Evolutionary conservation across 2,797 vertebrate species (phyloP).

Genomic region (Vireo griseus): DNA sequence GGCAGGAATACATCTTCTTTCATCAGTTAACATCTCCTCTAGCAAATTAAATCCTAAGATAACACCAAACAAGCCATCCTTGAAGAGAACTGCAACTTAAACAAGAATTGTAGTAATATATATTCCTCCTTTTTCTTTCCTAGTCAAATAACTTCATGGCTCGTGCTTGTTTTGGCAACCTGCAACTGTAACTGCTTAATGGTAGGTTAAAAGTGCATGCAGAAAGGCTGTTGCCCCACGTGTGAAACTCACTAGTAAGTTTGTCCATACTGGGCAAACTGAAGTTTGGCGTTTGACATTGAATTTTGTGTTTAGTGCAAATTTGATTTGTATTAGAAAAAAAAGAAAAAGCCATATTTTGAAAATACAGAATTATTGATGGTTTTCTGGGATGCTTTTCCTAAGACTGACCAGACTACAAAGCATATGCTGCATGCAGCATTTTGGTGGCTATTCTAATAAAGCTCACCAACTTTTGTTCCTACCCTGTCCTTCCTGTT

Average conservation of each 20-base stretch:
- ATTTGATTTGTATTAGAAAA: background rate
- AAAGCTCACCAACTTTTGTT: background rate
- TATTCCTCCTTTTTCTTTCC: background rate
- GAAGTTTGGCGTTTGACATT: background rate
- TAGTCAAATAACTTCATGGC: background rate
- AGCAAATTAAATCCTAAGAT: background rate
- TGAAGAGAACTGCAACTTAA: background rate
- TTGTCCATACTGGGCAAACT: background rate
- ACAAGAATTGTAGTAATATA: background rate
- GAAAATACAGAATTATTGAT: background rate
- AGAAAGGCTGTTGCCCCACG: background rate
- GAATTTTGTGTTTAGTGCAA: background rate
- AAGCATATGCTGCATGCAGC: background rate
- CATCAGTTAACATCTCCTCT: background rate
- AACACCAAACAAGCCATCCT: background rate
- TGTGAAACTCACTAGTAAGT: background rate
- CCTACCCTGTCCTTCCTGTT: background rate
- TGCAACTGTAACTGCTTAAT: background rate
- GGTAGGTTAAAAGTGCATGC: background rate
- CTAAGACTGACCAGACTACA: background rate
- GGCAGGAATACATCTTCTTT: background rate
- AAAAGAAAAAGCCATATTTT: rapidly evolving
- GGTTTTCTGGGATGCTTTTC: background rate
- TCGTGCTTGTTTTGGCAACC: background rate
- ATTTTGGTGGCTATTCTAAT: background rate